phyloP scores from a whole-genome alignment of 2,113 vertebrate genomes.

The Neoarius graeffei region DNA sequence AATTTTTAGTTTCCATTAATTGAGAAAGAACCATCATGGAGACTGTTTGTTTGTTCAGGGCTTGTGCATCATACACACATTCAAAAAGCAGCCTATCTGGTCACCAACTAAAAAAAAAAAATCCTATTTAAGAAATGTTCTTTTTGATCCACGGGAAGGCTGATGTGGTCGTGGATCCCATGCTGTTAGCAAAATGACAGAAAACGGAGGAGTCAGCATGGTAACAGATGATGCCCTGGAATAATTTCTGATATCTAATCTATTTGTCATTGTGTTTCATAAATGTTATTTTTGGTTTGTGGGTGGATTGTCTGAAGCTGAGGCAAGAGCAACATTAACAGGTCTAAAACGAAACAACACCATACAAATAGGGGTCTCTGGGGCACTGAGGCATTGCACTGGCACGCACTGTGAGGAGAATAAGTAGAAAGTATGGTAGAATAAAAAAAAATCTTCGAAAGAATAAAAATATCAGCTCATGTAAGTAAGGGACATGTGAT shows the following conservation, averaged over 20 bases:
- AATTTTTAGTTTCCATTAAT: not conserved
- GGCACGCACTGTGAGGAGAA: not conserved
- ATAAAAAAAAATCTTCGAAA: too few species aligned
- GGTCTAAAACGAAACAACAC: not conserved
- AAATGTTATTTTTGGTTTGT: not conserved
- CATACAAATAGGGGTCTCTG: not conserved
- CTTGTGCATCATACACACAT: not conserved
- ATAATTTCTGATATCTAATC: constrained; percentile 3
- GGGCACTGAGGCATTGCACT: not conserved
- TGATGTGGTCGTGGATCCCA: constrained; percentile 1
- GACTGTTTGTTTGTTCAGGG: not conserved
- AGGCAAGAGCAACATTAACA: not conserved
- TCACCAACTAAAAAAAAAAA: not conserved
- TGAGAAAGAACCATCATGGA: not conserved
- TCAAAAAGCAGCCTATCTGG: not conserved
- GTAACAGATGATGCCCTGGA: not conserved
- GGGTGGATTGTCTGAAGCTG: not conserved
- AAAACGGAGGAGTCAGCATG: not conserved
- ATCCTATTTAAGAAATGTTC: not conserved
- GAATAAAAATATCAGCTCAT: not conserved
- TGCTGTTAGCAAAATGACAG: not conserved
- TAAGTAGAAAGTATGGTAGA: not conserved
- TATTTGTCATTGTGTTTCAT: not conserved
- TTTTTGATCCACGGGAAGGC: not conserved
- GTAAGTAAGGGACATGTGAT: not conserved